Conservation (phyloP, 2,113 vertebrate species). For the Spea bombifrons region DNA sequence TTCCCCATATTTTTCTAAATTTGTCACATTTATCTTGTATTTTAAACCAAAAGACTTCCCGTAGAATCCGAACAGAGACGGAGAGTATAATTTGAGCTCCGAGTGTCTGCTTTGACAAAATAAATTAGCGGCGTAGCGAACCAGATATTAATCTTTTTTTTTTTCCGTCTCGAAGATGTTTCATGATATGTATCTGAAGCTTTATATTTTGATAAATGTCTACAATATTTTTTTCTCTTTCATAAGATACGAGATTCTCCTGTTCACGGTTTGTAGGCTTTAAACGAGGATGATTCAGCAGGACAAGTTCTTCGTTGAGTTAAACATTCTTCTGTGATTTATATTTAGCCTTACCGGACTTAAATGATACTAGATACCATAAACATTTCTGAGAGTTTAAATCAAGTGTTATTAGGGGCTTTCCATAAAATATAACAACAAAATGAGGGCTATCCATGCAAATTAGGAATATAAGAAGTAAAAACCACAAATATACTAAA, state of each 20-base stretch:
- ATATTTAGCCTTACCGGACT: background rate
- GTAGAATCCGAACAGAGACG: slow-evolving; percentile 30
- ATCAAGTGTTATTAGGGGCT: too few species aligned
- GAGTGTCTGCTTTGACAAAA: slow-evolving; percentile 50
- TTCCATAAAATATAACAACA: too few species aligned
- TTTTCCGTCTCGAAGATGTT: slow-evolving; percentile 34
- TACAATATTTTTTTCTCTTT: slow-evolving; percentile 18
- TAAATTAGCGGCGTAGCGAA: slow-evolving; percentile 30
- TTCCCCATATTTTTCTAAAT: slow-evolving; percentile 4
- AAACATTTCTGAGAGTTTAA: background rate
- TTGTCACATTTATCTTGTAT: background rate
- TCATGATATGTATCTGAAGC: slow-evolving; percentile 35
- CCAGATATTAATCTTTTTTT: slow-evolving; percentile 20
- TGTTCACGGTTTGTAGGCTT: slow-evolving; percentile 1
- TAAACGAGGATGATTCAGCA: slow-evolving; percentile 43
- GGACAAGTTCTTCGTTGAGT: slow-evolving; percentile 30
- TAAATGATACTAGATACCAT: background rate
- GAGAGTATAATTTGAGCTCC: slow-evolving; percentile 43
- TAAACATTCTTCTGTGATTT: slow-evolving; percentile 20
- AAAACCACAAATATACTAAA: too few species aligned
- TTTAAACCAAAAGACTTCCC: background rate
- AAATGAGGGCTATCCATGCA: too few species aligned
- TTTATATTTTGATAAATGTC: slow-evolving; percentile 49
- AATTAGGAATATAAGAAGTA: too few species aligned
- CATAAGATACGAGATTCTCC: slow-evolving; percentile 27